Base-by-base conservation (phyloP, 2,888 invertebrate species). In the Drosophila pegasa region DNA sequence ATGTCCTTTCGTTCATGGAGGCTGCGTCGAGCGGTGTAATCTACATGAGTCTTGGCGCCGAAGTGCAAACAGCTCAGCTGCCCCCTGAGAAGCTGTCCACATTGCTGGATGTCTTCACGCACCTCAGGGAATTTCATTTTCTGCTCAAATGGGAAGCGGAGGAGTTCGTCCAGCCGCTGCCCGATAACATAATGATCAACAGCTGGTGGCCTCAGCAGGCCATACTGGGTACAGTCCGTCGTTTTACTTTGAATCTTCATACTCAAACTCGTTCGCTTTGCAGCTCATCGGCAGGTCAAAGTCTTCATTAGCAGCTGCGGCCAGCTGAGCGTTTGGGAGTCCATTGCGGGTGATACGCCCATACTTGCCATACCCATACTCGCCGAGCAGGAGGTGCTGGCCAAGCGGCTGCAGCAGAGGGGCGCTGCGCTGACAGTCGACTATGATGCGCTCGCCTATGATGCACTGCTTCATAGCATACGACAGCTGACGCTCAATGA, bases 241-340 rank as follows among this genome's bases (percentile, higher is more conserved):
- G 12, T 12, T 31, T 31, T 3, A 12, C 12, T 31, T 20, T 18
- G 16, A 18, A 18, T 18, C 9, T 2, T 20, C 2, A 7, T 18
- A 31, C 8, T 18, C 1, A 10, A 33, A 14, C 2, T 3, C 2
- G 9, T 12, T 43, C 33, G 8, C 3, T 8, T 25, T 81, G 37
- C 76, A 93, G 93, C 93, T 2, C 94, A 95, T 89, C 91, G 92
- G 2, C 94, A 94, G 61, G 91, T 94, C 1, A 93, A 93, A 72
- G 83, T 93, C 0, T 94, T 95, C 71, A 93, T 95, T 64, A 94
- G 94, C 9, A 94, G 94, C 78, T 94, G 94, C 29, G 95, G 94
- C 0, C 90, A 94, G 47, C 92, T 94, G 78, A 94, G 94, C 66
- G 91, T 93, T 12, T 93, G 93, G 69, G 94, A 94, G 86, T 92